phyloP scores from a whole-genome alignment of 2,888 invertebrate genomes.

The Microplitis manilae region DNA sequence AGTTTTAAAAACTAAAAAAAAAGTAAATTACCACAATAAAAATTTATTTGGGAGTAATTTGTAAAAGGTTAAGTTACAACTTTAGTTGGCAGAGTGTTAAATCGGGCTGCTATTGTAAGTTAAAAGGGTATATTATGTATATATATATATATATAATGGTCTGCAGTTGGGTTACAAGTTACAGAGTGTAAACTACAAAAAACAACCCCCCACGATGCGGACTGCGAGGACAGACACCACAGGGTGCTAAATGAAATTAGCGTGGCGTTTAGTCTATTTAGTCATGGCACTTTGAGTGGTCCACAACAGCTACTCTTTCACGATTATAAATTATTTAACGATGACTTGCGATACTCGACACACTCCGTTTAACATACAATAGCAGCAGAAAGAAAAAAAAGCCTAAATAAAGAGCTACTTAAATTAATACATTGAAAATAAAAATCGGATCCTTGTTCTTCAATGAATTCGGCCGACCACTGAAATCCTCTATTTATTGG shows the following conservation, averaged over 20 bases:
- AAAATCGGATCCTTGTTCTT: no score
- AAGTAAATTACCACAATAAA: neutral
- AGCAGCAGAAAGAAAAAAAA: neutral
- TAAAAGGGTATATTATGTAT: neutral
- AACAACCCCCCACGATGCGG: constrained; percentile 61
- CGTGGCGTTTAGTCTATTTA: constrained; percentile 67
- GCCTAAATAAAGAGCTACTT: no score
- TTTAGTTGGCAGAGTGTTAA: neutral
- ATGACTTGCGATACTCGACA: constrained; percentile 63
- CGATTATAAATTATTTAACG: constrained; percentile 69
- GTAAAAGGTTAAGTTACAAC: no score
- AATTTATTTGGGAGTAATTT: no score
- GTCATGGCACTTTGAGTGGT: constrained; percentile 62
- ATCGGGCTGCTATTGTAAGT: neutral
- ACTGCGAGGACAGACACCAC: constrained; percentile 48
- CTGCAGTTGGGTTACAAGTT: constrained; percentile 1
- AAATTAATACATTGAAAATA: no score
- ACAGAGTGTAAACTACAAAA: constrained; percentile 42
- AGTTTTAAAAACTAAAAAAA: neutral
- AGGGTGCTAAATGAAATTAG: constrained; percentile 70
- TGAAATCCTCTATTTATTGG: no score
- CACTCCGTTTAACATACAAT: constrained; percentile 1
- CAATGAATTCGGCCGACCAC: no score
- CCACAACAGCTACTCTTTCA: constrained; percentile 43
- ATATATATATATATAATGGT: neutral